phyloP scores from a whole-genome alignment of 1,140 invertebrate genomes.

The Laupala kohalensis region DNA sequence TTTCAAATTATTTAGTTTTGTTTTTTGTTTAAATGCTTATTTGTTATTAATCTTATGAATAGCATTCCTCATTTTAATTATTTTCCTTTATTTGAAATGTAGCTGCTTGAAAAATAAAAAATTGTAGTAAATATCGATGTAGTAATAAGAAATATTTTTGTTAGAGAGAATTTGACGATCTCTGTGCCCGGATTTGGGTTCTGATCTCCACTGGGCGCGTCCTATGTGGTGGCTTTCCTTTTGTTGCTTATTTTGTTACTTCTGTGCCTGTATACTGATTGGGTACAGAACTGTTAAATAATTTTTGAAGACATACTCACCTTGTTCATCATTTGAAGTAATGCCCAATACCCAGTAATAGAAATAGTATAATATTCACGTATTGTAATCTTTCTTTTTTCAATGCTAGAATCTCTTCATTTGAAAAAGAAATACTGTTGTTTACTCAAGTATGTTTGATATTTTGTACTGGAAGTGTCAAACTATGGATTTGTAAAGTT shows the following conservation, averaged over 20 bases:
- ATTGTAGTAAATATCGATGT: background rate
- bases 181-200: background rate
- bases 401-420: background rate
- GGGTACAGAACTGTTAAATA: background rate
- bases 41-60: slow-evolving; percentile 11
- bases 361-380: background rate
- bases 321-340: slow-evolving; percentile 2
- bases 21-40: slow-evolving; percentile 10
- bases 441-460: slow-evolving; percentile 15
- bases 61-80: slow-evolving; percentile 11
- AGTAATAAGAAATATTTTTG: slow-evolving; percentile 1
- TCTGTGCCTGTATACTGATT: background rate
- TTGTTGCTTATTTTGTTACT: slow-evolving; percentile 8
- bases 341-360: background rate
- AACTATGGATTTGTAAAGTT: slow-evolving; percentile 2
- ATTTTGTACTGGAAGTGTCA: slow-evolving; percentile 15
- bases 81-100: background rate
- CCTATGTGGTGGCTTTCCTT: slow-evolving; percentile 1
- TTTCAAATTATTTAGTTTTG: slow-evolving; percentile 14
- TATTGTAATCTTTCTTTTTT: background rate
- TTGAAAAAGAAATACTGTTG: slow-evolving; percentile 10
- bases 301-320: slow-evolving; percentile 4
- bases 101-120: background rate
- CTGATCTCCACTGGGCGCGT: background rate
- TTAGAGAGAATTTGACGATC: slow-evolving; percentile 1